Evolutionary conservation across 2,797 vertebrate genomes (phyloP).

Genomic region (Sardinella longiceps): DNA sequence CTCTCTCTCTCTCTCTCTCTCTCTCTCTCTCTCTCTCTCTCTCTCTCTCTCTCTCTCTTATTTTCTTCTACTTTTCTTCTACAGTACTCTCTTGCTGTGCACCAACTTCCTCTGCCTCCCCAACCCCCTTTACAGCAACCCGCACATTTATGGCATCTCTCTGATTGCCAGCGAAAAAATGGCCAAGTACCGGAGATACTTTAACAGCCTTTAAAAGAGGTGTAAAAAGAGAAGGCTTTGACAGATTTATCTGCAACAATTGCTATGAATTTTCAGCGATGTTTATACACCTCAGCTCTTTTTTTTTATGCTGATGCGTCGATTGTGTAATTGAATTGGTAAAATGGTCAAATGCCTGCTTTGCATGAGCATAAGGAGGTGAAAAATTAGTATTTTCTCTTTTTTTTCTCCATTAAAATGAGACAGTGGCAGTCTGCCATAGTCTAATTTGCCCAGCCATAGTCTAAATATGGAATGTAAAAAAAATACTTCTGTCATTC

Average conservation of each 20-base stretch:
- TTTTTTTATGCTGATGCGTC: slow-evolving; percentile 68
- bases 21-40: slow-evolving; percentile 64
- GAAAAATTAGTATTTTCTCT: slow-evolving; percentile 42
- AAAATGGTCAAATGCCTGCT: slow-evolving; percentile 59
- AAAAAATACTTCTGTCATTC: too few relatives aligned
- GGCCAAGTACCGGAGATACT: slow-evolving; percentile 63
- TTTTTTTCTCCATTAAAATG: slow-evolving; percentile 64
- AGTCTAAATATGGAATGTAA: too few relatives aligned
- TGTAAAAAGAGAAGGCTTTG: slow-evolving; percentile 63
- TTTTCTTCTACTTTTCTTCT: slow-evolving; percentile 61
- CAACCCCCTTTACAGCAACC: neutral
- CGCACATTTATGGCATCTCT: slow-evolving; percentile 52
- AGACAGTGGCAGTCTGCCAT: too few relatives aligned
- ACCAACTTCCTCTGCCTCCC: slow-evolving; percentile 60
- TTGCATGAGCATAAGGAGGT: neutral
- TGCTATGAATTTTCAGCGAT: slow-evolving; percentile 65
- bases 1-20: slow-evolving; percentile 67
- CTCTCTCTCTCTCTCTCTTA: slow-evolving; percentile 59
- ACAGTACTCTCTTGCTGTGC: slow-evolving; percentile 58
- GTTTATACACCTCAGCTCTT: slow-evolving; percentile 67
- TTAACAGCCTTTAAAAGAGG: slow-evolving; percentile 69
- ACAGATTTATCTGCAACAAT: slow-evolving; percentile 71
- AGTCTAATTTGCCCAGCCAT: too few relatives aligned
- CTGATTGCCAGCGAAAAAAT: slow-evolving; percentile 61
- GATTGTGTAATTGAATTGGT: slow-evolving; percentile 70